These are phyloP conservation scores for Chrysochloris asiatica DNA, from an alignment of 2,113 vertebrate species.

Conservation along the genomic window DNA sequence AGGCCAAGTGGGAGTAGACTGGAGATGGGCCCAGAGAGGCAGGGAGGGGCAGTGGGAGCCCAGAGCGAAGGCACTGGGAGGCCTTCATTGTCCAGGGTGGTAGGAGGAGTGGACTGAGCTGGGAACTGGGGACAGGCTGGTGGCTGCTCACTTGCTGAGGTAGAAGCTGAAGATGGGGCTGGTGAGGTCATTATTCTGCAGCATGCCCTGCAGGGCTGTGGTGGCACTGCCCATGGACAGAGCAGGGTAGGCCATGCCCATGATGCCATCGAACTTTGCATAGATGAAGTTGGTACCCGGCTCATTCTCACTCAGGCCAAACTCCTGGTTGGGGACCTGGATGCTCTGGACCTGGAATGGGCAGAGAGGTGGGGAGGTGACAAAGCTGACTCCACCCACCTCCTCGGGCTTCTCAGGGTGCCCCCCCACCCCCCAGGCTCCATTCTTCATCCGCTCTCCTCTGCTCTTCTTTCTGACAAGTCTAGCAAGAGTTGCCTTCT, in stretches of 20 bases:
- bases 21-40: background rate
- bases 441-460: background rate
- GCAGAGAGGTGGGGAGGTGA: background rate
- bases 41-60: background rate
- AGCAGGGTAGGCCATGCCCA: constrained; percentile 81
- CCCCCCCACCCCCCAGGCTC: background rate
- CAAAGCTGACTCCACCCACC: no score
- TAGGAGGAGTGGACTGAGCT: accelerated
- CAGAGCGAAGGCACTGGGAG: background rate
- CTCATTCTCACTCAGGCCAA: constrained; percentile 75
- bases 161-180: constrained; percentile 82
- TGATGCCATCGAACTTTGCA: constrained; percentile 81
- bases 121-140: accelerated
- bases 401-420: background rate
- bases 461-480: background rate
- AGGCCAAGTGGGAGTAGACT: background rate
- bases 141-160: constrained; percentile 77
- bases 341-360: constrained; percentile 75
- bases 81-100: background rate
- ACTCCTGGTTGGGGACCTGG: constrained; percentile 78
- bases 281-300: constrained; percentile 66
- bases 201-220: constrained; percentile 79
- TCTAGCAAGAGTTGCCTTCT: background rate
- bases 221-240: constrained; percentile 65
- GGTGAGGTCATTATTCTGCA: constrained; percentile 72